Percentiles rank a stretch among this genome's conserved stretches.
Conservation (phyloP, 2,888 invertebrate species). For the Petrolisthes cinctipes region DNA sequence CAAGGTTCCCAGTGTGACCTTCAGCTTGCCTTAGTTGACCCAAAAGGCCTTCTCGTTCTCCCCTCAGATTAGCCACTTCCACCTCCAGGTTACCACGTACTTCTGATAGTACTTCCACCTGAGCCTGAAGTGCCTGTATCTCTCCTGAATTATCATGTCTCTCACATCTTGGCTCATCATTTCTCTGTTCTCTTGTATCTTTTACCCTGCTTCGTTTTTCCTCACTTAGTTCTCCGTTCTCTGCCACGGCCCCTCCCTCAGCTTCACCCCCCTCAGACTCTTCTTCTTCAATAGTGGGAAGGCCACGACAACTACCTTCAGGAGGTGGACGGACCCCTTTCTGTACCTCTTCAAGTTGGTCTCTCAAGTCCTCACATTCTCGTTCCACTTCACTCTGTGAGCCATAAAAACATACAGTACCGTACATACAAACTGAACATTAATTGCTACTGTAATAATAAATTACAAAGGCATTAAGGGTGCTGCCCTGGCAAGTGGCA, state of each 20-base stretch:
- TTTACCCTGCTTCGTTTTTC: neutral
- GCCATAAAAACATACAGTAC: neutral
- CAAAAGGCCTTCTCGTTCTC: slow-evolving; percentile 32
- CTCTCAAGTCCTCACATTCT: slow-evolving; percentile 56
- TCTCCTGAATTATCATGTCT: slow-evolving; percentile 2
- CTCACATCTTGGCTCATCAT: neutral
- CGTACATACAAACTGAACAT: neutral
- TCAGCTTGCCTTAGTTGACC: slow-evolving; percentile 31
- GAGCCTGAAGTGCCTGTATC: slow-evolving; percentile 36
- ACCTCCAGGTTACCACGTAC: slow-evolving; percentile 45
- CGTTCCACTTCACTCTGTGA: slow-evolving; percentile 55
- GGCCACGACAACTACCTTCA: slow-evolving; percentile 54
- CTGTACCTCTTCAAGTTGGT: slow-evolving; percentile 59
- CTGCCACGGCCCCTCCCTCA: slow-evolving; percentile 26
- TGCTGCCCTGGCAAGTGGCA: too few species aligned
- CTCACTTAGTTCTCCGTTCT: neutral
- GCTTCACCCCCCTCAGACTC: slow-evolving; percentile 47
- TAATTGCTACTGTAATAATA: too few species aligned
- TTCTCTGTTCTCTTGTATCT: neutral
- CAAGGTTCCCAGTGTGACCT: slow-evolving; percentile 43
- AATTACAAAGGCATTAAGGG: too few species aligned
- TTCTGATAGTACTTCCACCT: slow-evolving; percentile 51
- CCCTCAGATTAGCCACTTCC: slow-evolving; percentile 31
- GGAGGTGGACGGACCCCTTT: slow-evolving; percentile 53
- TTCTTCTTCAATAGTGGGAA: slow-evolving; percentile 60